phyloP scores from a whole-genome alignment of 1,140 invertebrate species.

The Drosophila obscura region DNA sequence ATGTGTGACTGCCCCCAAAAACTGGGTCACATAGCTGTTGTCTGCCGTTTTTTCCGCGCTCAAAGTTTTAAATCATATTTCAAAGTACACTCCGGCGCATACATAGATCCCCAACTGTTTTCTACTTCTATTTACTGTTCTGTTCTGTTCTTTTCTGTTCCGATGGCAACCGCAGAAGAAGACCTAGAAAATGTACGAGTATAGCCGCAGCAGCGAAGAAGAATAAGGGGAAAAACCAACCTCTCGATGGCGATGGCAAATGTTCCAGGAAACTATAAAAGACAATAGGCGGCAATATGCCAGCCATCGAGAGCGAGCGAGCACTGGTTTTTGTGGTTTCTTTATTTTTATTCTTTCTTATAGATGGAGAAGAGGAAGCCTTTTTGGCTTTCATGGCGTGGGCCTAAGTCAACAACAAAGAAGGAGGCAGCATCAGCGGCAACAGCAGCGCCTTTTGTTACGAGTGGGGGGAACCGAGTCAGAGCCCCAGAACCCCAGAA shows the following conservation, averaged over 20 bases:
- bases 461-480: not conserved
- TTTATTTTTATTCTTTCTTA: slow-evolving; percentile 56
- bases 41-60: slow-evolving; percentile 20
- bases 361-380: slow-evolving; percentile 56
- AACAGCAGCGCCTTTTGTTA: slow-evolving; percentile 61
- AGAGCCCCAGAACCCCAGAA: too few relatives aligned
- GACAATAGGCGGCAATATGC: slow-evolving; percentile 80
- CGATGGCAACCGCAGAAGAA: slow-evolving; percentile 39
- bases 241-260: slow-evolving; percentile 58
- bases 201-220: slow-evolving; percentile 16
- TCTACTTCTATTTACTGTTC: too few relatives aligned
- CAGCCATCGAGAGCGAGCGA: slow-evolving; percentile 24
- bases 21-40: slow-evolving; percentile 51
- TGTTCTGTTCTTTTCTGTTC: not conserved
- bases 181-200: slow-evolving; percentile 35
- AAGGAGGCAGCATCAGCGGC: slow-evolving; percentile 53
- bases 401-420: slow-evolving; percentile 79
- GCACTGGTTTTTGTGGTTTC: slow-evolving; percentile 78
- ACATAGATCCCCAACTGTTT: slow-evolving; percentile 34
- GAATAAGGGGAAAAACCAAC: slow-evolving; percentile 65
- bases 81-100: slow-evolving; percentile 40
- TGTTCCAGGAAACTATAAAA: slow-evolving; percentile 81
- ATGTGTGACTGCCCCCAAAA: not conserved
- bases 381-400: slow-evolving; percentile 61
- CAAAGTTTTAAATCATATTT: slow-evolving; percentile 51